Evolutionary conservation across 2,113 vertebrate species (phyloP), one percentile per base, ranked within the genome.

Genomic region (Platysternon megacephalum): DNA sequence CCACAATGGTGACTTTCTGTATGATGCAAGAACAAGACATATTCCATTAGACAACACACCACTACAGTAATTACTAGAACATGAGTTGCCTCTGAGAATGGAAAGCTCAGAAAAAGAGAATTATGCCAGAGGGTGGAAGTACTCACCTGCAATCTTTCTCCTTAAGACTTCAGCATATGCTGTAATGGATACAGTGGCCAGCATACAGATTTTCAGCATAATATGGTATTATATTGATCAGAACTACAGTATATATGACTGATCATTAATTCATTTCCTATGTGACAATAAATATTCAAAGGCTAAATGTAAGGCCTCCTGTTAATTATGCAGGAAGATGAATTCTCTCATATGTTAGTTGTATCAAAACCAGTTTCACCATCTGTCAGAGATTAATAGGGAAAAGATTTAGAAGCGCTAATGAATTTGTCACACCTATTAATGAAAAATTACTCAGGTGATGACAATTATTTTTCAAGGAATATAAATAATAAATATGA

Each of bases 351-450:
- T 7, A 92, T 53, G 90, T 80, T 95, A 92, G 56, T 92, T 91
- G 93, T 96, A 92, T 83, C 95, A 97, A 97, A 97, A 93, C 78
- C 89, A 78, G 91, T 97, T 97, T 93, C 91, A 93, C 82, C 87
- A 80, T 93, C 97, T 97, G 87, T 88, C 85, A 82, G 80, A 97
- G 65, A 98, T 96, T 97, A 97, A 88, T 90, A 91, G 76, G n/a
- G 22, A 85, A 76, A 91, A 84, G 22, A 93, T 88, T 93, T 93
- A 85, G 88, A 95, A 82, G 61, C 29, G n/a, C 11, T 92, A 94
- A 88, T 91, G 0, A 91, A 87, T 95, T 90, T 91, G 68, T 92
- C 89, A 90, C 35, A 74, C 86, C 93, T 84, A 68, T 35, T 89
- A 51, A 85, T 83, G 87, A 96, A 96, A 94, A 96, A 88, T 49